Base-by-base conservation (phyloP, 1,140 invertebrate species). In the Drosophila rhopaloa region DNA sequence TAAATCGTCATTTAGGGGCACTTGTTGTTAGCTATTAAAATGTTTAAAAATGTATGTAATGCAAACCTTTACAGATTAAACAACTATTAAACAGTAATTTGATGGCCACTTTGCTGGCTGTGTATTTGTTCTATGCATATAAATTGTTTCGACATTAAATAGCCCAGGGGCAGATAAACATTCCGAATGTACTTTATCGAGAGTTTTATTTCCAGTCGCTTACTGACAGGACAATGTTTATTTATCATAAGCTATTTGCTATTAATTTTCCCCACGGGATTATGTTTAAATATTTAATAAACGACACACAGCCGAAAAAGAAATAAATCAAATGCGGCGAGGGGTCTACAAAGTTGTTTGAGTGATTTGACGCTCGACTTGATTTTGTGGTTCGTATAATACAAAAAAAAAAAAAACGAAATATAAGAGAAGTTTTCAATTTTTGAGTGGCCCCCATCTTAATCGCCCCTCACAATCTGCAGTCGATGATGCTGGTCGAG, bases 401-500 rank as follows among this genome's bases (percentile, higher is more conserved):
- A 56, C 8, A 56, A 8, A 37, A 32, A 35, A 13, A 41, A 46
- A 51, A 50, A 53, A 41, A 43, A 0, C 5, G n/a, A 24, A 24
- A 24, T 4, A 24, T 24, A 24, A 11, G 14, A 40, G 35, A 59
- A 71, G 48, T 57, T 74, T 74, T 76, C 68, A 75, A 76, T 76
- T 75, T 76, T 63, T 74, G 72, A 74, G 68, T 75, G 70, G 73
- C 70, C 73, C 73, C 63, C 60, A 74, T 56, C 73, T 62, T 76
- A 74, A 76, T 65, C 73, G 70, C 70, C 41, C 41, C 50, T 24
- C 53, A 32, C 53, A 57, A 63, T 76, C 48, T 53, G 16, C 27
- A 11, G 41, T 38, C 35, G 27, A 27, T 8, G 24, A 10, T 27
- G 37, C 37, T 58, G 63, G 2, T 38, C 27, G 53, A 44, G 38